phyloP scores from a whole-genome alignment of 2,888 invertebrate genomes.

The Griposia aprilina region DNA sequence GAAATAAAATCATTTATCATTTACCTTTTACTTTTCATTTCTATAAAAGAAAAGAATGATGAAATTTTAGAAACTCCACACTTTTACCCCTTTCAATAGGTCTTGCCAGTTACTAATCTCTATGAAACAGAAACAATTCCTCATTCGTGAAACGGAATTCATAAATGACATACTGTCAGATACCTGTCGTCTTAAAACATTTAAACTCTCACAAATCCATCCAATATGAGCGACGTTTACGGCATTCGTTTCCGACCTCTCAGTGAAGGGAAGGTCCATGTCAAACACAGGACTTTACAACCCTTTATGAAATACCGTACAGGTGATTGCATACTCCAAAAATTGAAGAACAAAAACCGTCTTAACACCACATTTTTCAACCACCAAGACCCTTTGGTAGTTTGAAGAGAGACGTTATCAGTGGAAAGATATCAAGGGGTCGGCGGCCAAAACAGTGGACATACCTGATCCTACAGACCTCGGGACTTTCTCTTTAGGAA shows the following conservation, averaged over 20 bases:
- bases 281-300: neutral
- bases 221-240: neutral
- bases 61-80: neutral
- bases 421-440: neutral
- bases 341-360: neutral
- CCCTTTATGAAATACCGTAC: neutral
- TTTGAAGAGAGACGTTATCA: neutral
- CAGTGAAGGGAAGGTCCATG: neutral
- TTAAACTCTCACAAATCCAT: slow-evolving; percentile 4
- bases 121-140: neutral
- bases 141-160: neutral
- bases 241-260: neutral
- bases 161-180: neutral
- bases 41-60: neutral
- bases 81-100: neutral
- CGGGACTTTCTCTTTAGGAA: neutral
- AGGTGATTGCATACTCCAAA: too few relatives aligned
- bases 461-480: neutral
- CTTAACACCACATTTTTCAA: too few relatives aligned
- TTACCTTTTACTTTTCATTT: neutral
- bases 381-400: neutral
- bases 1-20: too few relatives aligned
- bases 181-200: neutral
- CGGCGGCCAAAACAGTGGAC: neutral
- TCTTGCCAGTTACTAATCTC: neutral